Percentiles rank a stretch among this genome's conserved stretches.
phyloP scores from a whole-genome alignment of 2,797 vertebrate species.

The Hydrolagus colliei region DNA sequence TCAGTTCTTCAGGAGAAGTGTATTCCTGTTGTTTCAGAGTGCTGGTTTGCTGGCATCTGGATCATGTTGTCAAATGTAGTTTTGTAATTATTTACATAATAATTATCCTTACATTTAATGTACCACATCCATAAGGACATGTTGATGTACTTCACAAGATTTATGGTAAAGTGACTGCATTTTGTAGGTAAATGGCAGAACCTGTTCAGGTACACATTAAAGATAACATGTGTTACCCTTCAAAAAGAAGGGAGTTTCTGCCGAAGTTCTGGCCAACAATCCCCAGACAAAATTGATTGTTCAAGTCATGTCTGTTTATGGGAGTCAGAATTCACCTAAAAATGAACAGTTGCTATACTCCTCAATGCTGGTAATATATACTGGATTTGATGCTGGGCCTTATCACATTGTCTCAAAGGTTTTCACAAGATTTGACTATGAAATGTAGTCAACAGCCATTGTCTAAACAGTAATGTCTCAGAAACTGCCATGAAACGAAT shows the following conservation, averaged over 20 bases:
- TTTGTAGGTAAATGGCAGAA: background rate
- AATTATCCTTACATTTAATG: conserved; percentile 33
- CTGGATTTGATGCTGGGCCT: background rate
- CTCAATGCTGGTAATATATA: conserved; percentile 38
- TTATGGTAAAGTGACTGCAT: conserved; percentile 33
- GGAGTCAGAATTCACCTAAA: too few species aligned
- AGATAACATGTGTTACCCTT: conserved; percentile 10
- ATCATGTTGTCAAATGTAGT: conserved; percentile 39
- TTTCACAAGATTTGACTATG: too few species aligned
- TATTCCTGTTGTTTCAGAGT: background rate
- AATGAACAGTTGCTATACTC: conserved; percentile 23
- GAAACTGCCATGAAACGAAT: too few species aligned
- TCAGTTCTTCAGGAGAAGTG: background rate
- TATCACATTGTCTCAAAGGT: too few species aligned
- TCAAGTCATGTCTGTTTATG: too few species aligned
- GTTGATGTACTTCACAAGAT: conserved; percentile 37
- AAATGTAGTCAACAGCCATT: too few species aligned
- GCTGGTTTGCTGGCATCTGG: conserved; percentile 33
- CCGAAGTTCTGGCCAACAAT: too few species aligned
- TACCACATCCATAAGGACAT: conserved; percentile 35
- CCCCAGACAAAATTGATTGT: too few species aligned
- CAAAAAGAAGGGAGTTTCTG: too few species aligned
- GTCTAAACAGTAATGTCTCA: too few species aligned
- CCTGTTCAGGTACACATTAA: conserved; percentile 39
- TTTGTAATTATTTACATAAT: conserved; percentile 40